Percentiles rank a stretch among this genome's conserved stretches.
phyloP scores from a whole-genome alignment of 2,113 vertebrate species.

The Trichechus manatus region DNA sequence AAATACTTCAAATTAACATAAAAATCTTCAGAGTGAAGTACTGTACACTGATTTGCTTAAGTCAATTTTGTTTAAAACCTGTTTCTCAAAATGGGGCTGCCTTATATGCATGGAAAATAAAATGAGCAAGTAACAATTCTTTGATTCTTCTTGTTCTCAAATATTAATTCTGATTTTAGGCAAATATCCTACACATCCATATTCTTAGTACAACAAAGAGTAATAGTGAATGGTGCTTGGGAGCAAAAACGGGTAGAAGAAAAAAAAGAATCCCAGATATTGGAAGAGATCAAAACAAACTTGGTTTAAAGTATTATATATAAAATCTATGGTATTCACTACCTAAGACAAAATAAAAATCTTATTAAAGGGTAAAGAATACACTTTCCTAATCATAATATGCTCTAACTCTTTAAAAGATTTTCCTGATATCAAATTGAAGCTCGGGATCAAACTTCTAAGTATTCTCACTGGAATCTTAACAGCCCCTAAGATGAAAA shows the following conservation, averaged over 20 bases:
- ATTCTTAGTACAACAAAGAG: conserved; percentile 7
- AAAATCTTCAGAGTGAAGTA: conserved; percentile 36
- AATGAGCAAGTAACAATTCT: conserved; percentile 15
- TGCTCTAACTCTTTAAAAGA: conserved; percentile 52
- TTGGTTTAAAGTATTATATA: not conserved
- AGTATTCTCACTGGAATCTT: conserved; percentile 54
- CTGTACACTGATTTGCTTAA: not conserved
- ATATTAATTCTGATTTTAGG: conserved; percentile 41
- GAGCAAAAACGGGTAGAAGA: not conserved
- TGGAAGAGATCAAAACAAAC: not conserved
- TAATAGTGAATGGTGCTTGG: not conserved
- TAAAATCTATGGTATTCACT: conserved; percentile 23
- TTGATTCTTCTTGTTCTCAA: not conserved
- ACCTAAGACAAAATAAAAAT: conserved; percentile 43
- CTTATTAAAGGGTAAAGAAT: conserved; percentile 44
- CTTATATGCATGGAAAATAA: not conserved
- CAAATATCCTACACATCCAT: not conserved
- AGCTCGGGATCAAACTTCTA: conserved; percentile 48
- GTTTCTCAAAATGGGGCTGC: conserved; percentile 29
- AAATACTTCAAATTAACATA: conserved; percentile 53
- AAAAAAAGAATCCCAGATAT: not conserved
- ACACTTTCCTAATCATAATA: conserved; percentile 22
- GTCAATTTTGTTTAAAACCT: conserved; percentile 28
- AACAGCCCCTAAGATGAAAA: conserved; percentile 59
- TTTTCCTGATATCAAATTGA: conserved; percentile 40